Evolutionary conservation across 2,888 invertebrate species (phyloP), one percentile per base, ranked within the genome.

Genomic region (Brassicogethes aeneus): DNA sequence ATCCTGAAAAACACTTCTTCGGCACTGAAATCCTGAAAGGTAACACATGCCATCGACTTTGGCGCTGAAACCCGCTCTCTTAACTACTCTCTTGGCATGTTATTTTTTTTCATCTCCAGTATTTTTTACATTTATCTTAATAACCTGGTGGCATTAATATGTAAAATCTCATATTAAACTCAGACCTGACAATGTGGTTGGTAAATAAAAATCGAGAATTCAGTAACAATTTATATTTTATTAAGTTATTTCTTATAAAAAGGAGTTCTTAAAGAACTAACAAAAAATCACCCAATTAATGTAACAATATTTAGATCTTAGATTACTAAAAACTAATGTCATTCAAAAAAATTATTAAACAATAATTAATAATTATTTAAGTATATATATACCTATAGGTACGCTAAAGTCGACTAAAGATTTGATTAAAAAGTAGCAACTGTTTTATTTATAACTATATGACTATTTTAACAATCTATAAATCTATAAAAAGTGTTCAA

Each of bases 351-450:
- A 51, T 36, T 47, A 30, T 40, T 42, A 44, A 49, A 38, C 45
- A 42, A 47, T 47, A 44, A n/a, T n/a, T n/a, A n/a, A n/a, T n/a
- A n/a, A n/a, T n/a, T n/a, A n/a, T n/a, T 45, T 41, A 42, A 30
- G 31, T 42, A 41, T 45, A 53, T n/a, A n/a, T n/a, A n/a, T n/a
- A 50, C 36, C 45, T 29, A 37, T 45, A 53, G 53, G 53, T 53
- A 53, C 51, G 48, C 51, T 53, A 51, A 43, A 48, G 45, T 50
- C 53, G 53, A 53, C 51, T 53, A 51, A 53, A 32, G 39, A 40
- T 45, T 40, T 44, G 42, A 23, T 23, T n/a, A 23, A 5, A 23
- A 10, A 23, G 10, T 23, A 7, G 23, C 10, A 23, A 23, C 10
- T 23, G 10, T 23, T 23, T 7, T 7, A 23, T 7, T 7, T 23